phyloP scores from a whole-genome alignment of 2,113 vertebrate species.

The Pontoporia blainvillei region DNA sequence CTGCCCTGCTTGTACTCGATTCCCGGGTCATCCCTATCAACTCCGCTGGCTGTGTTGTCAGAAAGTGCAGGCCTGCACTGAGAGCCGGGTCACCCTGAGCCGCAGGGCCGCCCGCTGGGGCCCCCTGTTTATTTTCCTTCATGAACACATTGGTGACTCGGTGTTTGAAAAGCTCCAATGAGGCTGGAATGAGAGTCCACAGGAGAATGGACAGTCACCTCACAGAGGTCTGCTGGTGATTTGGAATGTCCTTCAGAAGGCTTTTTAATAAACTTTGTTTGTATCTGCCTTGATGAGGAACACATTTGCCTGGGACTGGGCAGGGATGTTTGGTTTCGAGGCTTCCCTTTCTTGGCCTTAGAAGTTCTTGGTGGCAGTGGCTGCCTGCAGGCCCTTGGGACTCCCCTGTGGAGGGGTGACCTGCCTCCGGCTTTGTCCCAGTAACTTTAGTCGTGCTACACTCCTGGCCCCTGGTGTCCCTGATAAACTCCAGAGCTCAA shows the following conservation, averaged over 20 bases:
- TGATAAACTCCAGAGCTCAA: conserved; percentile 85
- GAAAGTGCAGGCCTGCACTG: conserved; percentile 78
- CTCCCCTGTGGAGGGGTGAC: conserved; percentile 91
- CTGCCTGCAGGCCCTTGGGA: conserved; percentile 85
- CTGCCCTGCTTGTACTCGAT: conserved; percentile 53
- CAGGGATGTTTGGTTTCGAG: conserved; percentile 90
- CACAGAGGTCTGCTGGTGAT: conserved; percentile 82
- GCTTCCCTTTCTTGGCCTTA: conserved; percentile 92
- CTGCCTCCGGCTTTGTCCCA: conserved; percentile 86
- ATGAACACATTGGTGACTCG: conserved; percentile 78
- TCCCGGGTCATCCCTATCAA: conserved; percentile 57
- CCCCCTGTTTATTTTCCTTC: conserved; percentile 86
- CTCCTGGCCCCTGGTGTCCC: conserved; percentile 83
- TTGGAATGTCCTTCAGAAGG: conserved; percentile 82
- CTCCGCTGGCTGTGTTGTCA: conserved; percentile 69
- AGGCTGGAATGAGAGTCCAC: conserved; percentile 76
- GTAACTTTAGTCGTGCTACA: conserved; percentile 89
- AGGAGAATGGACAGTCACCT: conserved; percentile 79
- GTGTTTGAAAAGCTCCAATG: conserved; percentile 80
- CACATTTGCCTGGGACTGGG: conserved; percentile 91
- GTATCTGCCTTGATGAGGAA: conserved; percentile 96
- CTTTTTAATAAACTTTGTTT: conserved; percentile 98
- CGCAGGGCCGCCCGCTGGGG: conserved; percentile 73
- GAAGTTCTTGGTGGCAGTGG: conserved; percentile 92
- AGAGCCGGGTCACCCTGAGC: conserved; percentile 76